Conservation (phyloP, 2,888 invertebrate species). For the Micoletzkya japonica region DNA sequence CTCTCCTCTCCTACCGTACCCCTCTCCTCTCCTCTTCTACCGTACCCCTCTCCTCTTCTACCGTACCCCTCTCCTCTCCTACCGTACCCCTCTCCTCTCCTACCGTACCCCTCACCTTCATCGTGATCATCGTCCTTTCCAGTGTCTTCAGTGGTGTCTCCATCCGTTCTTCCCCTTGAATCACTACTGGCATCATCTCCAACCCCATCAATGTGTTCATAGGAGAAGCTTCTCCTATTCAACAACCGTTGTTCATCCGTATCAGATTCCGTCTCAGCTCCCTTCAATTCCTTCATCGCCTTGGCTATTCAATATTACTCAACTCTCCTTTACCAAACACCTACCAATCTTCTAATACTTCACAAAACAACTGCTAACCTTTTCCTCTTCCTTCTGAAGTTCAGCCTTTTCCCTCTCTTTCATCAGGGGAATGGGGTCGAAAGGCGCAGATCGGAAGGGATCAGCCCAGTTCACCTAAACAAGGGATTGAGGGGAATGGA, state of each 20-base stretch:
- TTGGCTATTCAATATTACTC: no score
- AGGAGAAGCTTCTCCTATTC: conserved; percentile 19
- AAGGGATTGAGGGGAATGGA: no score
- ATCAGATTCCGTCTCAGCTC: conserved; percentile 11
- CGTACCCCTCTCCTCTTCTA: no score
- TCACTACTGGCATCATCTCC: conserved; percentile 52
- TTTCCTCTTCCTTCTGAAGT: not conserved
- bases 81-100: no score
- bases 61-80: no score
- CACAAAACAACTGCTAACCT: not conserved
- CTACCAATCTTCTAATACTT: no score
- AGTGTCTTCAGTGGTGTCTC: conserved; percentile 23
- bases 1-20: no score
- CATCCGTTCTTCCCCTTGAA: conserved; percentile 18
- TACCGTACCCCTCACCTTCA: no score
- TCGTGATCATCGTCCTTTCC: conserved; percentile 15
- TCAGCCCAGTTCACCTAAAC: conserved; percentile 64
- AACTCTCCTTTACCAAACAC: no score
- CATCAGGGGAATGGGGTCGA: conserved; percentile 56
- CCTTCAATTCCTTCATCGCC: not conserved
- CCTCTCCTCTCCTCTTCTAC: no score
- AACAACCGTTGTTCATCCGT: conserved; percentile 5
- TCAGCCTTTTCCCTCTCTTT: conserved; percentile 8
- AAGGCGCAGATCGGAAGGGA: conserved; percentile 67
- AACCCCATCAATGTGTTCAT: conserved; percentile 34